phyloP scores from a whole-genome alignment of 2,797 vertebrate species.

The Agapornis canus region DNA sequence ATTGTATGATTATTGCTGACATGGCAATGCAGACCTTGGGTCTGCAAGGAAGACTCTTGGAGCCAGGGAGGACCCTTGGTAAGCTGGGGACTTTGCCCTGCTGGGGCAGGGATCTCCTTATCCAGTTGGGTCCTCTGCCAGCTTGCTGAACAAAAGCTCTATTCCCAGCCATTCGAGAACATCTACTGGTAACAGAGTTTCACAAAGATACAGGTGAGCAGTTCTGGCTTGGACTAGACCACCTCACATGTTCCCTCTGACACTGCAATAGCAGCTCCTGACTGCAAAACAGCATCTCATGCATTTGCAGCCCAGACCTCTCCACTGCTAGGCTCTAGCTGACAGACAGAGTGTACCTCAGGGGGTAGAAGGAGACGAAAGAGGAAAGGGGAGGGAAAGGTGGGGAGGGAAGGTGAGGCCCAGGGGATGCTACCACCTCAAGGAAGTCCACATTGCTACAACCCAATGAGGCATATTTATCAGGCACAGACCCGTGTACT shows the following conservation, averaged over 20 bases:
- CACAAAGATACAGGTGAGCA: accelerated
- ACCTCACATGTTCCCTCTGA: accelerated
- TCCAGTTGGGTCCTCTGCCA: accelerated
- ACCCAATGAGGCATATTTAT: neutral
- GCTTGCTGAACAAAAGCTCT: neutral
- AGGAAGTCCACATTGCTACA: accelerated
- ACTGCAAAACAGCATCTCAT: accelerated
- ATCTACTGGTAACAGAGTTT: accelerated
- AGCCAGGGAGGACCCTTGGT: neutral
- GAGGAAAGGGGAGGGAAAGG: neutral
- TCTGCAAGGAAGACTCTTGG: neutral
- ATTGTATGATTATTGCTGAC: neutral
- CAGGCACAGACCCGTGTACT: neutral
- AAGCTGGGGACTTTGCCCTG: neutral
- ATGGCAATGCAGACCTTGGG: accelerated
- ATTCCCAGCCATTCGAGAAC: neutral
- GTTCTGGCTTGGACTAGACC: neutral
- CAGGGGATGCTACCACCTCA: accelerated
- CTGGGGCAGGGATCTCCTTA: neutral
- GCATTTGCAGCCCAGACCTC: accelerated
- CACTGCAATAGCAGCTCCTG: neutral
- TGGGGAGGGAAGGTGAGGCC: neutral
- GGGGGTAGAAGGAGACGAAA: neutral
- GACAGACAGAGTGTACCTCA: accelerated
- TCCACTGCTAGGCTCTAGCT: neutral